phyloP scores from a whole-genome alignment of 2,797 vertebrate genomes.

The Cynopterus sphinx region DNA sequence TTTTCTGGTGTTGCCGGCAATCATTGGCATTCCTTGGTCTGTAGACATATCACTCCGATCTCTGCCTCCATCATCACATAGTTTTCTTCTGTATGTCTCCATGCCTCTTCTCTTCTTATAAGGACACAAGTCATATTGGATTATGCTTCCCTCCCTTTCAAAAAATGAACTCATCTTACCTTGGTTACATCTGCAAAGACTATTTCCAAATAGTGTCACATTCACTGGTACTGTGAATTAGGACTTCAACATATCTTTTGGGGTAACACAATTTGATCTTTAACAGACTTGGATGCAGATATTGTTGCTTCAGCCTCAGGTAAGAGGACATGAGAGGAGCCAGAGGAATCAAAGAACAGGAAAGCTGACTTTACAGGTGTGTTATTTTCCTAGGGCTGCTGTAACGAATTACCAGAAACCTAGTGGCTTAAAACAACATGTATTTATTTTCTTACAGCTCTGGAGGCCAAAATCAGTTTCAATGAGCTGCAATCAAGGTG shows the following conservation, averaged over 20 bases:
- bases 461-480: background rate
- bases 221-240: background rate
- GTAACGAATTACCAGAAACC: background rate
- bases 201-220: background rate
- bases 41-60: rapidly evolving
- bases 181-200: background rate
- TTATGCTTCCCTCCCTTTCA: background rate
- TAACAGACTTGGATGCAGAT: background rate
- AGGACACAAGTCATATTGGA: background rate
- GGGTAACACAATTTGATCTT: background rate
- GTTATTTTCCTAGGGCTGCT: background rate
- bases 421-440: background rate
- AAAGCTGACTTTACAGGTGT: background rate
- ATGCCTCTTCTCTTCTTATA: background rate
- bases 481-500: background rate
- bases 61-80: background rate
- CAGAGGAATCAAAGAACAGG: background rate
- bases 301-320: background rate
- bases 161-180: background rate
- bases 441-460: background rate
- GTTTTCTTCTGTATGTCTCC: background rate
- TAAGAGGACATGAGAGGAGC: background rate
- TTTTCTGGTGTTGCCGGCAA: background rate
- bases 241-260: background rate
- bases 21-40: background rate